Conservation (phyloP, 2,888 invertebrate species). For the Agonopterix heracliana region DNA sequence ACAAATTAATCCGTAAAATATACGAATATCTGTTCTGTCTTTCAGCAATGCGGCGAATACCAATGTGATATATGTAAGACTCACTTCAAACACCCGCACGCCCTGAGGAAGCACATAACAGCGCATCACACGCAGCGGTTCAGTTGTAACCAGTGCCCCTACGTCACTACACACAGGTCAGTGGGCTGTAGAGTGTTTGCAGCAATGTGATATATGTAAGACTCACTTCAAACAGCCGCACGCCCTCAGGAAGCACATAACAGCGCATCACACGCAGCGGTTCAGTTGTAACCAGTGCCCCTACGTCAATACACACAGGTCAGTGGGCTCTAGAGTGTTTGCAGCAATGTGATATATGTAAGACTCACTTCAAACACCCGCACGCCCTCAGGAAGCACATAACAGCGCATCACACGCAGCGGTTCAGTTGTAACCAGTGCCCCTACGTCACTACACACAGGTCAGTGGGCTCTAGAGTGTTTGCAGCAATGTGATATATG, state of each 20-base stretch:
- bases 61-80: conserved; percentile 60
- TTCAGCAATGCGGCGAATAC: conserved; percentile 55
- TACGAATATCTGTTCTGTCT: neutral
- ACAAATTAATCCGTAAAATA: too few species aligned
- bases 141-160: conserved; percentile 56
- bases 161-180: conserved; percentile 51
- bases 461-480: conserved; percentile 19
- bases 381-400: conserved; percentile 60
- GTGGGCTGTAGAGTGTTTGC: too few species aligned
- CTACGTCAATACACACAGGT: conserved; percentile 54
- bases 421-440: conserved; percentile 60
- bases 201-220: conserved; percentile 58
- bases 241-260: conserved; percentile 58
- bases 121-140: conserved; percentile 64
- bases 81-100: conserved; percentile 54
- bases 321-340: too few species aligned
- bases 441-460: conserved; percentile 53
- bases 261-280: conserved; percentile 61
- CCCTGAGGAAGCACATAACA: conserved; percentile 57
- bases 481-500: conserved; percentile 60
- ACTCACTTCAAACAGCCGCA: conserved; percentile 56
- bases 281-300: conserved; percentile 60
- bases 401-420: conserved; percentile 62
- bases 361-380: conserved; percentile 54
- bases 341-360: conserved; percentile 59